phyloP scores from a whole-genome alignment of 2,113 vertebrate genomes.

The Pomatorhinus ruficollis region DNA sequence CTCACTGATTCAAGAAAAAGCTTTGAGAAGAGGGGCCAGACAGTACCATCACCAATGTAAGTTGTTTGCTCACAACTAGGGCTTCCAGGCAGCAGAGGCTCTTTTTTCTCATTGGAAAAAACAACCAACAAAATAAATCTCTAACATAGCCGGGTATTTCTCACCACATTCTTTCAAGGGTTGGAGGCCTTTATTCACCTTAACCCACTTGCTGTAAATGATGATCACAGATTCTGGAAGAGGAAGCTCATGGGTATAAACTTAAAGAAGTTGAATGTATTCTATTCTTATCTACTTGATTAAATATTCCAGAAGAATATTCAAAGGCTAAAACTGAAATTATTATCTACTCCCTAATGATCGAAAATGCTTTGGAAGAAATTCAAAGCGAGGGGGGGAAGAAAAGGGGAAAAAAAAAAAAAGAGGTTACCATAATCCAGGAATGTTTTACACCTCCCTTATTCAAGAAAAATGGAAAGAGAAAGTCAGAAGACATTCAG shows the following conservation, averaged over 20 bases:
- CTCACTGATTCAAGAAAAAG: background rate
- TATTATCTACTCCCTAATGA: background rate
- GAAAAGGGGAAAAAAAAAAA: too few species aligned
- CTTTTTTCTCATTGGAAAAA: background rate
- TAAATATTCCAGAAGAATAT: background rate
- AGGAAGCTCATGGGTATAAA: background rate
- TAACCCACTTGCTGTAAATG: background rate
- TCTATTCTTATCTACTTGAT: background rate
- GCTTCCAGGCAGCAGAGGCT: background rate
- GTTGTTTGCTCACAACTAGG: background rate
- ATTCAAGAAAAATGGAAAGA: background rate
- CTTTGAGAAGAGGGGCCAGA: background rate
- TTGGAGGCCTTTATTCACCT: background rate
- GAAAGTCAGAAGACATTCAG: background rate
- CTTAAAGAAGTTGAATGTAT: background rate
- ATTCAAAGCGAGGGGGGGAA: background rate
- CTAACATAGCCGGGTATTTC: background rate
- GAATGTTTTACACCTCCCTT: background rate
- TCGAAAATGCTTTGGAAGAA: background rate
- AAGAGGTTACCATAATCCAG: background rate
- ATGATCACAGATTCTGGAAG: background rate
- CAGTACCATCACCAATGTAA: background rate
- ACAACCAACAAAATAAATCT: background rate
- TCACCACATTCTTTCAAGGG: background rate
- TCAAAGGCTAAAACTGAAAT: background rate